A percentile compares a stretch with the other conserved stretches of the same genome.
These are phyloP conservation scores for Drosophila teissieri DNA, from an alignment of 1,140 invertebrate genomes.

Conservation along the genomic window DNA sequence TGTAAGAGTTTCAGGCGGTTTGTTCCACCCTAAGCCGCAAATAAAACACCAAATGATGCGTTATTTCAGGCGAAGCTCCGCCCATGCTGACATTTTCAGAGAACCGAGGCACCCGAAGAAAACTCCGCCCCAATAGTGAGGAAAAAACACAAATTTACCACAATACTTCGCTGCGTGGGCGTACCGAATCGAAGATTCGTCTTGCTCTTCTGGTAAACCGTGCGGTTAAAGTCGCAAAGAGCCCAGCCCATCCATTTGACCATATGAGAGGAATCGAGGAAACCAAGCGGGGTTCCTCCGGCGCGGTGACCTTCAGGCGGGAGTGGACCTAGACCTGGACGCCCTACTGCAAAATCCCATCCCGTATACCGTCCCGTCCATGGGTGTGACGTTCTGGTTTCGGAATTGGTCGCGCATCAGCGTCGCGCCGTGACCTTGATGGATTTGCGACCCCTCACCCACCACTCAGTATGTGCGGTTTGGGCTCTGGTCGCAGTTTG, in stretches of 20 bases:
- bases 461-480: conserved; percentile 69
- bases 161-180: conserved; percentile 63
- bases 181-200: conserved; percentile 70
- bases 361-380: conserved; percentile 44
- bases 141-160: conserved; percentile 50
- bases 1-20: conserved; percentile 17
- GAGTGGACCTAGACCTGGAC: conserved; percentile 15
- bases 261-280: conserved; percentile 65
- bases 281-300: conserved; percentile 61
- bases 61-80: conserved; percentile 57
- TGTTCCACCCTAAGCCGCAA: conserved; percentile 24
- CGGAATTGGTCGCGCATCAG: conserved; percentile 69
- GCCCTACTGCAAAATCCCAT: conserved; percentile 67
- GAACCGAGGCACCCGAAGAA: conserved; percentile 32
- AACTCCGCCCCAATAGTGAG: conserved; percentile 58
- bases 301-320: conserved; percentile 45
- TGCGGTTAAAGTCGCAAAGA: conserved; percentile 69
- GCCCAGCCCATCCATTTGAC: conserved; percentile 46
- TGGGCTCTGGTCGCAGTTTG: conserved; percentile 77
- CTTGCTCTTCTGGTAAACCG: conserved; percentile 69
- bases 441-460: conserved; percentile 47
- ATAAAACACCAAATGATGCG: conserved; percentile 59
- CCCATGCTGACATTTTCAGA: conserved; percentile 36
- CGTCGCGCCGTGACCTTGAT: conserved; percentile 40
- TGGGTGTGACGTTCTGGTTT: conserved; percentile 72